Evolutionary conservation across 2,113 vertebrate species (phyloP), one percentile per base, ranked within the genome.

Genomic region (Neogobius melanostomus): DNA sequence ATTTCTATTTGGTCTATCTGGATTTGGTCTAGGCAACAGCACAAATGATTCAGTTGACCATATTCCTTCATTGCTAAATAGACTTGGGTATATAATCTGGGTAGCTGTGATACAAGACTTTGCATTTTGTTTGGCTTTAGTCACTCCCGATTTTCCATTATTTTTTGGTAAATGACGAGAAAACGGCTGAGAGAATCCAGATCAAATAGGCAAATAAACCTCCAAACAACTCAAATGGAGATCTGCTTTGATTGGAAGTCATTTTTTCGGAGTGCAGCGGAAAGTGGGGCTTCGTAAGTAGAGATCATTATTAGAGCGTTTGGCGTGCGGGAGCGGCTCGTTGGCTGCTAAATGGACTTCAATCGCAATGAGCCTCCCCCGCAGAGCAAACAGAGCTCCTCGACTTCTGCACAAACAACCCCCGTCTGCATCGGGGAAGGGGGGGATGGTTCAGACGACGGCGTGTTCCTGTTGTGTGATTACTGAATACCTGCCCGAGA

Each of bases 241-340:
- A 36, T 36, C 28, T 3, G 28, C 3, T 28, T 28, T 2, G 28
- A 36, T 36, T 36, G 28, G 28, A 36, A 36, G 28, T 36, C 52
- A 5, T 54, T 54, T 54, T 53, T 54, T 54, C 53, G 17, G 8
- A 28, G 53, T 28, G 51, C 47, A 68, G 43, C 45, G 43, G 69
- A 46, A 76, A 77, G 75, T 66, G 3, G 51, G 48, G 85, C 82
- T 80, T 79, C 73, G 85, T 91, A 72, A 79, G 78, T 44, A 65
- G 57, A 47, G 67, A 80, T 82, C 1, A 50, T 79, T 85, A 71
- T 74, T 62, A 59, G 56, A 75, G 77, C 6, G 60, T 59, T 11
- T 45, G 51, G 11, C 75, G 61, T 7, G 11, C 56, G 64, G 47
- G 44, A 28, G 14, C 28, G 44, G 54, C 64, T 86, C 49, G 4